Evolutionary conservation across 1,140 invertebrate species (phyloP).

Genomic region (Meloidogyne exigua): DNA sequence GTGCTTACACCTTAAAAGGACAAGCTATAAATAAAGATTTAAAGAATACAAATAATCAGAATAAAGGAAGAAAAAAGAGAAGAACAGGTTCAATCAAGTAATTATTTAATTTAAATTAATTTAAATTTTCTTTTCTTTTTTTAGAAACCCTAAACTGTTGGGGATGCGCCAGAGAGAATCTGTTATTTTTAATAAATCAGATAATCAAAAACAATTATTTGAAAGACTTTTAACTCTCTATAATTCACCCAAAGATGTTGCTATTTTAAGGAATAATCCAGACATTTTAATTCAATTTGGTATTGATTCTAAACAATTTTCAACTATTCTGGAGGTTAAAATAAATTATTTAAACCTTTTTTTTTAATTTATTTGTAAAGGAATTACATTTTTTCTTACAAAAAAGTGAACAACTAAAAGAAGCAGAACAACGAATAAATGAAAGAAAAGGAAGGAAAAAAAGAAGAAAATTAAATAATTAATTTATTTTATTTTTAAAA

Average conservation of each 20-base stretch:
- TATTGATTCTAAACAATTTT: constrained; percentile 5
- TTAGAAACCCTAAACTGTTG: neutral
- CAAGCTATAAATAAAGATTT: neutral
- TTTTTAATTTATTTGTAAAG: neutral
- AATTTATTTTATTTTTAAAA: neutral
- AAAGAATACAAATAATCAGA: neutral
- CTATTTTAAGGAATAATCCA: neutral
- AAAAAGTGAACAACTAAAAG: neutral
- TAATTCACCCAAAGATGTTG: neutral
- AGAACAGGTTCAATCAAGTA: neutral
- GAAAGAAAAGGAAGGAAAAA: neutral
- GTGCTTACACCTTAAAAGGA: neutral
- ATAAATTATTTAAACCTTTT: neutral
- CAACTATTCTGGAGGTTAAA: neutral
- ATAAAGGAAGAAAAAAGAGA: neutral
- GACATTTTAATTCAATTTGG: neutral
- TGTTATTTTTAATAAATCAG: neutral
- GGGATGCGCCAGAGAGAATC: neutral
- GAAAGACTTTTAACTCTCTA: neutral
- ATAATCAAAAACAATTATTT: neutral
- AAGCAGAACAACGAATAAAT: neutral
- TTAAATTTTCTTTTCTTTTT: neutral
- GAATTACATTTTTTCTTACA: neutral
- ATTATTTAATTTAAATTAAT: neutral
- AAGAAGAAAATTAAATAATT: neutral